Conservation (phyloP, 1,140 invertebrate genomes). For the Diprion similis region DNA sequence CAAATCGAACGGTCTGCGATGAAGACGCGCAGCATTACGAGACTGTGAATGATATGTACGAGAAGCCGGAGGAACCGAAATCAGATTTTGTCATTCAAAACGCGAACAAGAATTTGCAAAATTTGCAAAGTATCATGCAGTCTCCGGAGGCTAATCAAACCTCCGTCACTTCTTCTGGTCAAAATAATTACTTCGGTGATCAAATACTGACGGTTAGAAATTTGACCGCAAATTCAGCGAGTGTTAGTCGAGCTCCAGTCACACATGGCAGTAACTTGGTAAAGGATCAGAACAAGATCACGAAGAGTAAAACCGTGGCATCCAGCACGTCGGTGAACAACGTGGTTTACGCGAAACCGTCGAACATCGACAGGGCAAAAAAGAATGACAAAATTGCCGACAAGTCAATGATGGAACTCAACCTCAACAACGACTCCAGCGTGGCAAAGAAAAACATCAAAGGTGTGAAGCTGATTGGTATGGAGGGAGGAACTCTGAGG, state of each 20-base stretch:
- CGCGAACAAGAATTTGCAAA: constrained; percentile 51
- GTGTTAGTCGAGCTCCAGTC: not conserved
- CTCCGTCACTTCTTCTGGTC: not conserved
- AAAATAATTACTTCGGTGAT: constrained; percentile 16
- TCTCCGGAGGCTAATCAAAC: constrained; percentile 19
- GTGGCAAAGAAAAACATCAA: constrained; percentile 54
- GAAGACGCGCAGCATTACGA: constrained; percentile 33
- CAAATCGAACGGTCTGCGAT: constrained; percentile 17
- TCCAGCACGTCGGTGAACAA: not conserved
- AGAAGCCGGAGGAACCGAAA: constrained; percentile 36
- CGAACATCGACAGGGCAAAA: constrained; percentile 33
- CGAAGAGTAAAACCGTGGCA: not conserved
- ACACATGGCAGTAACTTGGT: not conserved
- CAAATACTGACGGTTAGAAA: constrained; percentile 55
- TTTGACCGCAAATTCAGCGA: constrained; percentile 30
- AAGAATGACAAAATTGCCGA: constrained; percentile 43
- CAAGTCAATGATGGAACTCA: constrained; percentile 52
- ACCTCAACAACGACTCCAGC: constrained; percentile 43
- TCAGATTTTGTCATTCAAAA: constrained; percentile 34
- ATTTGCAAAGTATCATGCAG: constrained; percentile 43
- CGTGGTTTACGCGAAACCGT: constrained; percentile 27
- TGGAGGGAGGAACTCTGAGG: constrained; percentile 54
- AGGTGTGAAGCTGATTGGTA: constrained; percentile 57
- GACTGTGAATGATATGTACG: constrained; percentile 32
- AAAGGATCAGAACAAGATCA: not conserved